These are phyloP conservation scores for Chelonus insularis DNA, from an alignment of 1,140 invertebrate genomes.

Conservation along the genomic window DNA sequence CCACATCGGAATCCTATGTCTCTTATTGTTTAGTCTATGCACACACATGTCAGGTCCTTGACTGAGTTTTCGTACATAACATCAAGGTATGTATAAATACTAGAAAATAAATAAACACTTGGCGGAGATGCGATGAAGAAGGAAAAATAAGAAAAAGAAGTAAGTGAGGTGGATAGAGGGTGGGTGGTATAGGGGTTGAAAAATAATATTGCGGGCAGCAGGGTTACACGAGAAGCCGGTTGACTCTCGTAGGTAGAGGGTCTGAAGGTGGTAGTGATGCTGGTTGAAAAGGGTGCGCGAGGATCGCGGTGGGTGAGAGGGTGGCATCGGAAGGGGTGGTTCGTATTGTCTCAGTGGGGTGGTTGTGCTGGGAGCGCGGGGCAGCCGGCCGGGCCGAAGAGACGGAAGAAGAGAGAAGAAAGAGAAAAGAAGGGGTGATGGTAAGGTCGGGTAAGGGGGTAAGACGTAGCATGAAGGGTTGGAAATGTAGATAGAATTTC, in stretches of 20 bases:
- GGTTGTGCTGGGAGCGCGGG: conserved; percentile 42
- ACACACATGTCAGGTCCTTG: background rate
- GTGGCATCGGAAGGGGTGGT: conserved; percentile 30
- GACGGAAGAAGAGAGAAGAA: conserved; percentile 20
- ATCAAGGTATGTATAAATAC: too few relatives aligned
- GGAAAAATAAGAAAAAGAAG: background rate
- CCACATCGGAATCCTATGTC: background rate
- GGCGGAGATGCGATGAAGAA: background rate
- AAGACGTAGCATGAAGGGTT: conserved; percentile 60
- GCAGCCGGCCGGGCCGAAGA: conserved; percentile 23
- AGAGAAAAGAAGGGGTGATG: conserved; percentile 22
- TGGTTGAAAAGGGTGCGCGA: conserved; percentile 40
- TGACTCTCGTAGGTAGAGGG: background rate
- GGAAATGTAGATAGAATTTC: conserved; percentile 63
- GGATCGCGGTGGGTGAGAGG: conserved; percentile 8
- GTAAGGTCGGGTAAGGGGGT: conserved; percentile 40
- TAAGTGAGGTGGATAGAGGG: conserved; percentile 1
- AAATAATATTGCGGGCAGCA: too few relatives aligned
- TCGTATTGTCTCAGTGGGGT: conserved; percentile 57
- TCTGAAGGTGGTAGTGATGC: conserved; percentile 40
- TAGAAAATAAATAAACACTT: too few relatives aligned
- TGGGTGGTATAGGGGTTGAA: background rate
- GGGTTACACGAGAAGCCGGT: too few relatives aligned
- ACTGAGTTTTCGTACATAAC: background rate
- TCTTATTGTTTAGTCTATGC: conserved; percentile 3